These are phyloP conservation scores for Abramis brama DNA, from an alignment of 2,113 vertebrate genomes.

Conservation along the genomic window DNA sequence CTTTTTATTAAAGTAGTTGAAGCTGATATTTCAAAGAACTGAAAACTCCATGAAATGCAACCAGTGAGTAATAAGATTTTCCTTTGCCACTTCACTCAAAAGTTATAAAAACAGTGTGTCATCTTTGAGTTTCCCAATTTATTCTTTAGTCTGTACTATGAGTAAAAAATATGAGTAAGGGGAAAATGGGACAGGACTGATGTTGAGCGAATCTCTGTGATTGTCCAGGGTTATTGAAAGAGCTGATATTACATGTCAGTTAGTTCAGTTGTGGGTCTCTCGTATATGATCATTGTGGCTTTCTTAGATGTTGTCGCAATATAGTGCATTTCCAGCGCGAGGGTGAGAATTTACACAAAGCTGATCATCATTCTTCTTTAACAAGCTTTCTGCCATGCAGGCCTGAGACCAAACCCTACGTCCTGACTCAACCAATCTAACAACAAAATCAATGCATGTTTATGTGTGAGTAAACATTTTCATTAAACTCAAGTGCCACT, in stretches of 20 bases:
- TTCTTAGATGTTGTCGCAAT: neutral
- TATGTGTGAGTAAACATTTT: constrained; percentile 16
- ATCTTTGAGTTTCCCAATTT: neutral
- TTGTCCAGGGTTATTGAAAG: neutral
- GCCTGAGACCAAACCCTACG: neutral
- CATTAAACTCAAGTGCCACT: constrained; percentile 31
- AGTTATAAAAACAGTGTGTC: neutral
- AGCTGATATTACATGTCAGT: constrained; percentile 4
- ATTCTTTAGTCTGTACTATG: neutral
- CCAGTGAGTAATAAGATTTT: neutral
- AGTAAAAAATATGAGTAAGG: constrained; percentile 3
- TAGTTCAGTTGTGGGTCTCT: neutral
- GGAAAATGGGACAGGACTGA: neutral
- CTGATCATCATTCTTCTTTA: neutral
- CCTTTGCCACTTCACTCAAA: neutral
- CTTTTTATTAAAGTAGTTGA: neutral
- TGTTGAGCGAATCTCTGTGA: neutral
- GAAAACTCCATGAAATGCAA: neutral
- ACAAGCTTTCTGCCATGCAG: neutral
- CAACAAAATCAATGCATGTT: constrained; percentile 19
- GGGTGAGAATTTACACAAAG: neutral
- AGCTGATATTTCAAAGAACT: neutral
- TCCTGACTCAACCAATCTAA: constrained; percentile 12
- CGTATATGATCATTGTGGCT: neutral
- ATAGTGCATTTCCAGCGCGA: neutral